A percentile compares a stretch with the other conserved stretches of the same genome.
phyloP scores from a whole-genome alignment of 2,888 invertebrate genomes.

The Ophioninae sp. region DNA sequence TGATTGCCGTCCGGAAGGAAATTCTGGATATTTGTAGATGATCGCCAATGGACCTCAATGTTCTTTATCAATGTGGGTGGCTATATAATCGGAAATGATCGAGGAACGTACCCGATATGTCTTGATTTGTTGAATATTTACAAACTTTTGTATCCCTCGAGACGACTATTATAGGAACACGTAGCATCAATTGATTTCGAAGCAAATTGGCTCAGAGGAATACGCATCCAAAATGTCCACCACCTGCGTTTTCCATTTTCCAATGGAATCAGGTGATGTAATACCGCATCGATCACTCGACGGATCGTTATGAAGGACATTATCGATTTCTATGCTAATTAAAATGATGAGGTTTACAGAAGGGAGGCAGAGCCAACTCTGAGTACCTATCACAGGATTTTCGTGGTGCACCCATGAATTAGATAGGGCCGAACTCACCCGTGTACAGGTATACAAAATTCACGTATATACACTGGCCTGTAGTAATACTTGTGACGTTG shows the following conservation, averaged over 20 bases:
- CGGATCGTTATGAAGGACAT: background rate
- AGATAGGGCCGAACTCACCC: constrained; percentile 44
- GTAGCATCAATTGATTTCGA: background rate
- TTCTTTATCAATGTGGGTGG: too few species aligned
- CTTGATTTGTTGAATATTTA: background rate
- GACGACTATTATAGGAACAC: background rate
- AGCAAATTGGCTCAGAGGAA: background rate
- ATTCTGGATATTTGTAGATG: too few species aligned
- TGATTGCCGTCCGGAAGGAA: too few species aligned
- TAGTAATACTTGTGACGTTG: constrained; percentile 40
- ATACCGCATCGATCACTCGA: background rate
- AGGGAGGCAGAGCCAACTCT: constrained; percentile 39
- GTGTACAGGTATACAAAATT: constrained; percentile 21
- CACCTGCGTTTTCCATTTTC: background rate
- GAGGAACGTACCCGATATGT: background rate
- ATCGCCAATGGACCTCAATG: too few species aligned
- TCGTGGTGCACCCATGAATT: constrained; percentile 57
- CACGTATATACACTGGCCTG: constrained; percentile 2
- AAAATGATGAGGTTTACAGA: background rate
- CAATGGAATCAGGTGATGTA: background rate
- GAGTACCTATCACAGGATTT: constrained; percentile 57
- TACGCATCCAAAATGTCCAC: background rate
- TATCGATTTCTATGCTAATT: constrained; percentile 8
- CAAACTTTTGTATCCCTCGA: background rate
- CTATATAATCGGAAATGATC: too few species aligned